Evolutionary conservation across 1,140 invertebrate genomes (phyloP).

Genomic region (Calliphora vicina): DNA sequence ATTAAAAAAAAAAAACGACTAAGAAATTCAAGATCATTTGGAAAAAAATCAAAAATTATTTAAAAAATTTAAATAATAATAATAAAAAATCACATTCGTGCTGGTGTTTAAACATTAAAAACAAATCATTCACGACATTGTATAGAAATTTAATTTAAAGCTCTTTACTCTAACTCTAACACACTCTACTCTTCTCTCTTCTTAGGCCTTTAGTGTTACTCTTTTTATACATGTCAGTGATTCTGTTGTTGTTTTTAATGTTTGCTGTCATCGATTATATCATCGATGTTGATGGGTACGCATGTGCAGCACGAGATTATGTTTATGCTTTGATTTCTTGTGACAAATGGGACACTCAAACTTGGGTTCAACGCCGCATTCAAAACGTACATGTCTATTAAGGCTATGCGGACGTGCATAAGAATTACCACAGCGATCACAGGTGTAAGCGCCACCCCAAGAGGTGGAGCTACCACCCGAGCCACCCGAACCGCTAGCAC

Average conservation of each 20-base stretch:
- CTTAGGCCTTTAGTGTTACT: slow-evolving; percentile 10
- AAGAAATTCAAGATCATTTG: slow-evolving; percentile 62
- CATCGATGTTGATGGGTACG: slow-evolving; percentile 66
- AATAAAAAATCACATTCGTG: slow-evolving; percentile 41
- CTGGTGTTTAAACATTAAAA: slow-evolving; percentile 25
- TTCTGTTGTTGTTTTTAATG: slow-evolving; percentile 8
- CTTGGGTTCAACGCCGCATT: slow-evolving; percentile 71
- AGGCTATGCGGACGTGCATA: slow-evolving; percentile 70
- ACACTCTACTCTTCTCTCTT: not conserved
- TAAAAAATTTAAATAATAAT: not conserved
- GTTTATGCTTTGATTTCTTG: slow-evolving; percentile 70
- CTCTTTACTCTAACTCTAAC: not conserved
- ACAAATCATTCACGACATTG: not conserved
- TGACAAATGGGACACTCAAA: slow-evolving; percentile 70
- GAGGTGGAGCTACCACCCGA: slow-evolving; percentile 33
- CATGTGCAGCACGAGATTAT: slow-evolving; percentile 68
- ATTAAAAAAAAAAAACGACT: slow-evolving; percentile 57
- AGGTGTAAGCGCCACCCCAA: slow-evolving; percentile 60
- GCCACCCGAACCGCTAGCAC: slow-evolving; percentile 26
- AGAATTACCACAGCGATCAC: slow-evolving; percentile 67
- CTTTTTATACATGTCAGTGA: not conserved
- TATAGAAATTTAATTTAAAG: not conserved
- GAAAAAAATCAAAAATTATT: slow-evolving; percentile 46
- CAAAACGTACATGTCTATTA: slow-evolving; percentile 72
- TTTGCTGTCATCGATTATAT: slow-evolving; percentile 49